Evolutionary conservation across 2,888 invertebrate species (phyloP).

Genomic region (Lasius platythorax): DNA sequence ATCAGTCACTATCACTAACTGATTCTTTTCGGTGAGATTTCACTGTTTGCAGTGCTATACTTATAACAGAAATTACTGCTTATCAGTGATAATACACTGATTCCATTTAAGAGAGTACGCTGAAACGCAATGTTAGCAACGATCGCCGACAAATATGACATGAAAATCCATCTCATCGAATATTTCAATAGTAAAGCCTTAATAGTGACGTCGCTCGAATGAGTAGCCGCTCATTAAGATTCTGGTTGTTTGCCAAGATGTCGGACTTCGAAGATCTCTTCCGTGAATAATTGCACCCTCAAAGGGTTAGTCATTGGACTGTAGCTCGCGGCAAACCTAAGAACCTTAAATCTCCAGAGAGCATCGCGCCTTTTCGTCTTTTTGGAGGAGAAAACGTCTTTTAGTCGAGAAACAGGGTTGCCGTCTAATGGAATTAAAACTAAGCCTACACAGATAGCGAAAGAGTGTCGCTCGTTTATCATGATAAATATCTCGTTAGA

Average conservation of each 20-base stretch:
- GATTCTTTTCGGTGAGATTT: no score
- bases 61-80: neutral
- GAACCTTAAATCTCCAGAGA: constrained; percentile 57
- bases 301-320: constrained; percentile 81
- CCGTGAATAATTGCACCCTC: constrained; percentile 77
- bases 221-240: constrained; percentile 78
- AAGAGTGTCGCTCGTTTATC: constrained; percentile 77
- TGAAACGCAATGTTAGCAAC: neutral
- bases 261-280: constrained; percentile 75
- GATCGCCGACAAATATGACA: neutral
- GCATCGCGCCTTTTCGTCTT: constrained; percentile 50
- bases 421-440: constrained; percentile 83
- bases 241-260: constrained; percentile 80
- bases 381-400: constrained; percentile 13
- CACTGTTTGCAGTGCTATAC: neutral
- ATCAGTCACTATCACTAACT: no score
- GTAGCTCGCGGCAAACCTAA: constrained; percentile 69
- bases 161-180: neutral
- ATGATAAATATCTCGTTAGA: constrained; percentile 79
- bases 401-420: constrained; percentile 63
- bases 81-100: neutral
- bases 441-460: constrained; percentile 81
- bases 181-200: neutral
- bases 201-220: constrained; percentile 24
- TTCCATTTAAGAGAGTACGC: neutral